phyloP scores from a whole-genome alignment of 1,140 invertebrate genomes.

The Solenopsis invicta region DNA sequence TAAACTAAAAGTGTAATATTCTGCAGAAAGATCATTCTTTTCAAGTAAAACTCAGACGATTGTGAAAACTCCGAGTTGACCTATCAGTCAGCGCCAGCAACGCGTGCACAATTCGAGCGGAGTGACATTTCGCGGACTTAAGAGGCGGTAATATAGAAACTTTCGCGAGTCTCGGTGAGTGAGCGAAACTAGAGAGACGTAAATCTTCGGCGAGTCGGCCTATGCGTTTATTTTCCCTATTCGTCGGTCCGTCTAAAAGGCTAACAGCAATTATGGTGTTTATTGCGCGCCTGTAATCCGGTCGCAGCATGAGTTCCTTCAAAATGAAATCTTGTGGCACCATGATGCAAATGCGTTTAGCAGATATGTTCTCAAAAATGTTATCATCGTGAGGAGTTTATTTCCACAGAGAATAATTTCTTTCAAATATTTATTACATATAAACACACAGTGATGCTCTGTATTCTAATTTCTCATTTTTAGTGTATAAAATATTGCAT shows the following conservation, averaged over 20 bases:
- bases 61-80: constrained; percentile 42
- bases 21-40: background rate
- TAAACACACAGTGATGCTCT: background rate
- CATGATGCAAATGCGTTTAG: constrained; percentile 37
- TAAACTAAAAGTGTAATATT: background rate
- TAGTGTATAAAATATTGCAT: background rate
- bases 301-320: constrained; percentile 73
- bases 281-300: constrained; percentile 75
- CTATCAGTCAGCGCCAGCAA: constrained; percentile 51
- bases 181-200: constrained; percentile 38
- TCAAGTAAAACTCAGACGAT: constrained; percentile 20
- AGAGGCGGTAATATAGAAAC: constrained; percentile 39
- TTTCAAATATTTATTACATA: background rate
- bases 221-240: constrained; percentile 66
- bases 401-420: constrained; percentile 4
- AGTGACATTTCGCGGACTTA: constrained; percentile 54
- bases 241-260: constrained; percentile 44
- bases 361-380: constrained; percentile 11
- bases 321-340: constrained; percentile 73
- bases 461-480: background rate
- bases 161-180: constrained; percentile 37
- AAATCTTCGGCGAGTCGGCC: constrained; percentile 42
- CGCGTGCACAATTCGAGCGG: constrained; percentile 34
- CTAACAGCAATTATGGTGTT: constrained; percentile 75
- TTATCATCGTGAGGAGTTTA: background rate